These are phyloP conservation scores for Fistularia tabacaria DNA, from an alignment of 2,797 vertebrate species.

Conservation along the genomic window DNA sequence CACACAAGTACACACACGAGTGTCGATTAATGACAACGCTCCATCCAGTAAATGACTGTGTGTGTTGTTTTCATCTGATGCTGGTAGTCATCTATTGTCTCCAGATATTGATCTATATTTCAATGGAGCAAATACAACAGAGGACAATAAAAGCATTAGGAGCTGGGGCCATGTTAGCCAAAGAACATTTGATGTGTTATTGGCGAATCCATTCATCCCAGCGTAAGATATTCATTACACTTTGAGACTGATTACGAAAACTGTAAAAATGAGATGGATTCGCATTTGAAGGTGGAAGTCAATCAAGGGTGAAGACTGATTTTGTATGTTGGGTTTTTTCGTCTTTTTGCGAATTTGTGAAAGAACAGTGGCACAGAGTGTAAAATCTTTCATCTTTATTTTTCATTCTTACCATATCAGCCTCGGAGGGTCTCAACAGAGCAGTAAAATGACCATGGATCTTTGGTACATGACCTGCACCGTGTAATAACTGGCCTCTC, in stretches of 20 bases:
- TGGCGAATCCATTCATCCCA: conserved; percentile 56
- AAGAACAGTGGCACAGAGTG: conserved; percentile 9
- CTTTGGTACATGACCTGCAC: conserved; percentile 43
- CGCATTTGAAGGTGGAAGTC: neutral
- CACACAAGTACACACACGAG: conserved; percentile 25
- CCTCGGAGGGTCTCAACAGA: conserved; percentile 52
- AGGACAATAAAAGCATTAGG: conserved; percentile 56
- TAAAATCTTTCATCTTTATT: conserved; percentile 47
- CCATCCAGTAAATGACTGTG: conserved; percentile 58
- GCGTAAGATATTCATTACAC: conserved; percentile 52
- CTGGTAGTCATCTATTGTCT: conserved; percentile 64
- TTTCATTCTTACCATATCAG: conserved; percentile 68
- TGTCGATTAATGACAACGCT: conserved; percentile 64
- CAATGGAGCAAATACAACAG: conserved; percentile 44
- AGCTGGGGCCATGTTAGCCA: conserved; percentile 34
- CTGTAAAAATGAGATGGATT: conserved; percentile 50
- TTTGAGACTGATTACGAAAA: conserved; percentile 39
- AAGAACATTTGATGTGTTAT: conserved; percentile 51
- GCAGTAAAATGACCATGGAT: conserved; percentile 57
- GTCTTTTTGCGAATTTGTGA: conserved; percentile 8
- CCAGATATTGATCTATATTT: conserved; percentile 67
- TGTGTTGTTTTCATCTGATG: conserved; percentile 60
- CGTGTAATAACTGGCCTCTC: conserved; percentile 54
- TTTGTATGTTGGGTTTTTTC: conserved; percentile 13
- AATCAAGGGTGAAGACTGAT: neutral